Base-by-base conservation (phyloP, 2,888 invertebrate genomes). In the Meiosimyza platycephala region DNA sequence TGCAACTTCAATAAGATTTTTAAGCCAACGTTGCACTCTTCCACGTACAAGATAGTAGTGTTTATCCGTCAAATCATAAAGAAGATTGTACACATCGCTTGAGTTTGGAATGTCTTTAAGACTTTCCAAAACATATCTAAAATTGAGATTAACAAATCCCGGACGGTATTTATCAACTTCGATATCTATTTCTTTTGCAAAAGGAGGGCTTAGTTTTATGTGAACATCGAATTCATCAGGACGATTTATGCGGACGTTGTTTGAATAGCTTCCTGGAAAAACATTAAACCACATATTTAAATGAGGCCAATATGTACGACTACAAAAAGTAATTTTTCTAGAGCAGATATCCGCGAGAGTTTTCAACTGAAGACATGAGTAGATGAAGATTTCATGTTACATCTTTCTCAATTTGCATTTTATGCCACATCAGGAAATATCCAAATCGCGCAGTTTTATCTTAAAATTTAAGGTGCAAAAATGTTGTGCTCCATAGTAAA, bases 141-240 rank as follows among this genome's bases (percentile, higher is more conserved):
- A 64, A 71, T 76, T 48, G 11, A 81, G 71, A 18, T 64, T 59
- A 13, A 81, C 75, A 74, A 76, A 80, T 6, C 81, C 81, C 0
- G 80, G 79, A 1, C 74, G 67, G 28, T 68, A 59, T 13, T 7
- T 52, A 55, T 74, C 72, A 13, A 66, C 13, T 9, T 64, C 40
- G 3, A 77, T 60, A 6, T 28, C 33, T 15, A 76, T 50, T 1
- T 52, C 1, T 2, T 74, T 22, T n/a, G 64, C 16, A 47, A 70
- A 74, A 12, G 78, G 78, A 7, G 77, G 51, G 47, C 76, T 71
- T 0, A 82, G 48, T 15, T 74, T 63, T 18, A 82, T 66, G 12
- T 77, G 75, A 0, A 79, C 74, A 69, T 82, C 82, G 59, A 77
- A 82, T 71, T 81, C 81, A 55, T 73, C 75, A 0, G 80, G 80